Base-by-base conservation (phyloP, 2,797 vertebrate genomes). In the Benthosema pterotum region DNA sequence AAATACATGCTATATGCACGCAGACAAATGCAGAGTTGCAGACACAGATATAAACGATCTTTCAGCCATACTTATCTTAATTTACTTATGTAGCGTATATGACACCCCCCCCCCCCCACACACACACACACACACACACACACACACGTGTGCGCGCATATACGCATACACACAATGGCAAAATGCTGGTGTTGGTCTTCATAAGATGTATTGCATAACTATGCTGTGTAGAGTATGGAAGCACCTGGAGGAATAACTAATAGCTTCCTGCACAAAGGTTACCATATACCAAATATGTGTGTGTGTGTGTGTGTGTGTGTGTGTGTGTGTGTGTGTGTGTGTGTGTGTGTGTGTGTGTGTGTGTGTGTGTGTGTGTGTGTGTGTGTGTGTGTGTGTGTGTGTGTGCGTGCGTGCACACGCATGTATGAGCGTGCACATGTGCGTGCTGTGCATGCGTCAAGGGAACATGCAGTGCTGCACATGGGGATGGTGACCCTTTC, bases 161-260 rank as follows among this genome's bases (percentile, higher is more conserved):
- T 15, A 54, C 28, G 32, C 17, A 60, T 48, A 51, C 45, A 55
- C 28, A 59, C 42, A 55, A 62, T 5, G 42, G 15, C 2, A 16
- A 38, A 52, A 5, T 50, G n/a, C n/a, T n/a, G 54, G 9, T 60
- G 47, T 50, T 71, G 67, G 58, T 53, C 71, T 69, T 60, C 25
- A 63, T 55, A 68, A 43, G 19, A 43, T 69, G 58, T 48, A 28
- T 51, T 42, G 49, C 60, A 52, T 45, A 43, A n/a, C 50, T 42
- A 57, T 51, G 57, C 54, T 67, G 61, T 67, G 61, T 18, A 71
- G 72, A 80, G 57, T 38, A 47, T 16, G 75, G 58, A 67, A 71
- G 42, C 59, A 78, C 65, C 63, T 75, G 66, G 49, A 74, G 65
- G 52, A 63, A 70, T 73, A 28, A 48, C 32, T 50, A 19, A 72